Evolutionary conservation across 2,797 vertebrate genomes (phyloP).

Genomic region (Pangasius sanitwongsei): DNA sequence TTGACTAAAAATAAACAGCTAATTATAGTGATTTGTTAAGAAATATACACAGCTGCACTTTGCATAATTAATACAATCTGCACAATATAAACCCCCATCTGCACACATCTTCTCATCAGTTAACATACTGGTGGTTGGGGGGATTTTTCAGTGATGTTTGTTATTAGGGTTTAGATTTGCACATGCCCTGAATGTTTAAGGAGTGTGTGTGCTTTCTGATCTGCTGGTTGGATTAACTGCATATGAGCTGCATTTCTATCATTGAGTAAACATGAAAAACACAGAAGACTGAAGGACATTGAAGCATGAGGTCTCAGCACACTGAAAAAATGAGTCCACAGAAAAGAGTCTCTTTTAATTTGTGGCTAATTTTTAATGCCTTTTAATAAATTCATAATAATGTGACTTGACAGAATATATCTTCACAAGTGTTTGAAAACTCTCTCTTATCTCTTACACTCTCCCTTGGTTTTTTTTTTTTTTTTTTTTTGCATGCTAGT

Average conservation of each 20-base stretch:
- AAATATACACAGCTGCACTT: neutral
- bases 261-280: neutral
- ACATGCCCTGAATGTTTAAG: neutral
- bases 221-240: neutral
- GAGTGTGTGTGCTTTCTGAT: constrained; percentile 2
- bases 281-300: neutral
- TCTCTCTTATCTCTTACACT: neutral
- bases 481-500: neutral
- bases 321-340: neutral
- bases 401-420: neutral
- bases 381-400: neutral
- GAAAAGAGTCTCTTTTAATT: neutral
- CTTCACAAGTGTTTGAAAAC: neutral
- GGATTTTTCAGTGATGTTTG: neutral
- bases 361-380: neutral
- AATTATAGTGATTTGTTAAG: neutral
- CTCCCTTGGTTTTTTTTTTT: neutral
- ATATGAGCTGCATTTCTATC: neutral
- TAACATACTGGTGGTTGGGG: neutral
- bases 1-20: neutral
- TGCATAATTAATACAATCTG: neutral
- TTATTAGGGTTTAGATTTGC: neutral
- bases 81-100: neutral
- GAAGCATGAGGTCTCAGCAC: neutral
- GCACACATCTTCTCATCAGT: neutral